Evolutionary conservation across 2,888 invertebrate species (phyloP), one percentile per base, ranked within the genome.

Genomic region (Pyrochroa serraticornis): DNA sequence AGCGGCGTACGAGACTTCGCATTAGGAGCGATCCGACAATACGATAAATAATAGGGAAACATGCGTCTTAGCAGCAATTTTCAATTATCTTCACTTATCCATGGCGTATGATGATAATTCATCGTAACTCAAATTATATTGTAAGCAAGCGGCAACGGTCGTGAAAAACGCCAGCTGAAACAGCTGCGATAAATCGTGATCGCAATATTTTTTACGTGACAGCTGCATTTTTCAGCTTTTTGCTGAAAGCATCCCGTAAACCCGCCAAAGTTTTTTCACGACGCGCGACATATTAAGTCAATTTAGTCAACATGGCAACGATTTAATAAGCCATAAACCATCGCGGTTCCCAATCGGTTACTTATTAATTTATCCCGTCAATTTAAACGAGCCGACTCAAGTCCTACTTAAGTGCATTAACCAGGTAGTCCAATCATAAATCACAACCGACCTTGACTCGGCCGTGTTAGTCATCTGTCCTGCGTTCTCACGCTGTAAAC

Each of bases 381-480:
- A 46, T 33, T 46, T 52, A 56, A 22, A 56, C 49, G 55, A 46
- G 58, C 47, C 54, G 44, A 22, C 42, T 36, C 43, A 35, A 57
- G 51, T 34, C 41, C 48, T 51, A 53, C 42, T 58, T 58, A 58
- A 63, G 60, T 65, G 64, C 63, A 66, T 66, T 63, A 62, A 55
- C 54, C 53, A 59, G 60, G 44, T 58, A 48, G 47, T 52, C 45
- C 47, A 60, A 50, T 57, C 66, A 68, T 70, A 70, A 70, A 70
- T 70, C 69, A 68, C 68, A 63, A 62, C 53, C 67, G 69, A 55
- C 71, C 71, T 71, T 71, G 71, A 65, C 66, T 60, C 58, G 61
- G 64, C 60, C 66, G 67, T 62, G 63, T 68, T 67, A 67, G 63
- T 68, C 69, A 65, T 69, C 66, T 69, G 68, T 68, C 59, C 62